A percentile compares a stretch with the other conserved stretches of the same genome.
Conservation (phyloP, 2,797 vertebrate genomes). For the Alcedo quadribrachys region DNA sequence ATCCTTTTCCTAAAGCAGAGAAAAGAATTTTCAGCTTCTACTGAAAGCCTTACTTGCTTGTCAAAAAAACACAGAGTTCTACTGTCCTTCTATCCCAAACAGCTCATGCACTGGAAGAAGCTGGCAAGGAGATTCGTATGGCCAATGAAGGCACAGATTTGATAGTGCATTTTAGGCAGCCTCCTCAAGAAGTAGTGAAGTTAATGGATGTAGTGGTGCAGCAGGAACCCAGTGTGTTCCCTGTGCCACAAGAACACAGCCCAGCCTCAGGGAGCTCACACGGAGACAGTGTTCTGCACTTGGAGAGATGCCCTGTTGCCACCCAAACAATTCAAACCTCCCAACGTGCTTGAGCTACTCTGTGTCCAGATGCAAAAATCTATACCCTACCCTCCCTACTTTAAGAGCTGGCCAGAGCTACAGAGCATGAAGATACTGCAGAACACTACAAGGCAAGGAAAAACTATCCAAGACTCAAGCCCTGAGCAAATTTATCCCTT, state of each 20-base stretch:
- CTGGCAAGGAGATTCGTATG: no score
- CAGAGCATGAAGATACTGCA: background rate
- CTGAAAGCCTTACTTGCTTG: background rate
- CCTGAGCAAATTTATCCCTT: background rate
- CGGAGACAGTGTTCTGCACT: no score
- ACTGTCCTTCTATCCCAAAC: no score
- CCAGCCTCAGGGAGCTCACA: no score
- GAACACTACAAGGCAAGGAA: background rate
- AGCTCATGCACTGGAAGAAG: no score
- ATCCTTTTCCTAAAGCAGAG: background rate
- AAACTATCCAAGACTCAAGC: background rate
- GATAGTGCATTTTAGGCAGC: no score
- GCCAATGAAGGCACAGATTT: no score
- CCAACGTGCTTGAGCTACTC: background rate
- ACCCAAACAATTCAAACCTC: background rate
- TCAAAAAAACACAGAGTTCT: background rate
- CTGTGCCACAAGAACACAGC: no score
- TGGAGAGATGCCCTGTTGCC: background rate
- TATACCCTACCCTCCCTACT: accelerated
- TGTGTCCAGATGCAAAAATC: background rate
- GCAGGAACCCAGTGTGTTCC: no score
- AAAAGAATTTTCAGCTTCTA: background rate
- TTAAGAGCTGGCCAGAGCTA: background rate
- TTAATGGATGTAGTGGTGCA: no score
- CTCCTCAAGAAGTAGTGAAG: no score